Percentiles rank a stretch among this genome's conserved stretches.
Evolutionary conservation across 2,797 vertebrate genomes (phyloP).

Genomic region (Anas acuta): DNA sequence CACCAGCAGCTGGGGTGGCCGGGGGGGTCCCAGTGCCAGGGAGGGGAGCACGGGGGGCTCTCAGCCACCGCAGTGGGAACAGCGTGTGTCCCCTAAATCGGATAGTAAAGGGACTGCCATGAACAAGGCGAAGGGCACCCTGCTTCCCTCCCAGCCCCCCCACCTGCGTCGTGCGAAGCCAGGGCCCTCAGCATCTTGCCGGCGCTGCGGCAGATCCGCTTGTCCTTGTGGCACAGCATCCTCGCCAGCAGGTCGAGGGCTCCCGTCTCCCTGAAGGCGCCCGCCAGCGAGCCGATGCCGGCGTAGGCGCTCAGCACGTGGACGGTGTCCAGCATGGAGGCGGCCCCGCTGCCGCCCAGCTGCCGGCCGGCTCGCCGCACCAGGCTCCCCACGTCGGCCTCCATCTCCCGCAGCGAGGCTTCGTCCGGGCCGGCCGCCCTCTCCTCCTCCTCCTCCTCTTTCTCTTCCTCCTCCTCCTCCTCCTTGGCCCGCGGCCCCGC

Average conservation of each 20-base stretch:
- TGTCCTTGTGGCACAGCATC: conserved; percentile 91
- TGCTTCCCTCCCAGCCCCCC: no score
- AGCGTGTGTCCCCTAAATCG: no score
- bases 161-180: no score
- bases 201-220: background rate
- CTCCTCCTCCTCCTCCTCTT: conserved; percentile 72
- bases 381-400: conserved; percentile 88
- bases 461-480: conserved; percentile 74
- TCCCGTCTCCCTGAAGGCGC: conserved; percentile 91
- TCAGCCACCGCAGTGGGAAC: no score
- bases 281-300: conserved; percentile 87
- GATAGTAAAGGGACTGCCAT: no score
- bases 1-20: no score
- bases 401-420: conserved; percentile 87
- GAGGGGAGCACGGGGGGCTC: no score
- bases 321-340: background rate
- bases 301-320: conserved; percentile 88
- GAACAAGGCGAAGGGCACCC: no score
- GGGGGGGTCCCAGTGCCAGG: no score
- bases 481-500: conserved; percentile 79
- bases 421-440: conserved; percentile 77
- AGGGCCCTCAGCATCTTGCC: no score
- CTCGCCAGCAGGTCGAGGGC: conserved; percentile 92
- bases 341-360: background rate
- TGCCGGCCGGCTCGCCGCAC: conserved; percentile 85